These are phyloP conservation scores for Parazoanthus darwini DNA, from an alignment of 92 coral and sea anemone genomes.

Conservation along the genomic window DNA sequence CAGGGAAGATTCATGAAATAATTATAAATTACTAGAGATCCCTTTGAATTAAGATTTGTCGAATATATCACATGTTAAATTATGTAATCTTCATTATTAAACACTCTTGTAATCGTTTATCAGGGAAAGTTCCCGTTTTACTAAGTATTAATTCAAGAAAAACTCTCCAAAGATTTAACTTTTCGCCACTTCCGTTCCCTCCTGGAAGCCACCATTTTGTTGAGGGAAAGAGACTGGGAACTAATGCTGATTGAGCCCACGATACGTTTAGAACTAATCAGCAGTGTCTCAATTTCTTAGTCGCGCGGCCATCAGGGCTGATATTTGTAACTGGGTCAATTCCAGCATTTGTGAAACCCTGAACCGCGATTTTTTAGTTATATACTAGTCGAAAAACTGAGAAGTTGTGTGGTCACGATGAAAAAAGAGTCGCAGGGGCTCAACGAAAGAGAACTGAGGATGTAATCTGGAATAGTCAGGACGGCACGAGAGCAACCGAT, in stretches of 20 bases:
- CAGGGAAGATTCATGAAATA: neutral
- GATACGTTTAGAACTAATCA: neutral
- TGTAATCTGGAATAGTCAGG: neutral
- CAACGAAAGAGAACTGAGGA: neutral
- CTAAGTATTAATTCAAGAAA: neutral
- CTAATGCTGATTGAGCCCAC: neutral
- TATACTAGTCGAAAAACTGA: neutral
- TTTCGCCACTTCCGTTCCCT: neutral
- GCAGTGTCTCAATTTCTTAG: slow-evolving; percentile 14
- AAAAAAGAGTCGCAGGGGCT: neutral
- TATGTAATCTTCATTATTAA: neutral
- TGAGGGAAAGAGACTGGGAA: neutral
- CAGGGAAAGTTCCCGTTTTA: neutral
- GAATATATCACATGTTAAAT: neutral
- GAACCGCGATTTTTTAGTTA: neutral
- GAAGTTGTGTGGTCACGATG: neutral
- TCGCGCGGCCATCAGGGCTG: slow-evolving; percentile 24
- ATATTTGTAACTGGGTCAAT: neutral
- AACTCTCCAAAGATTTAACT: neutral
- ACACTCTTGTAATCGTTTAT: neutral
- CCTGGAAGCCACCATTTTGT: neutral
- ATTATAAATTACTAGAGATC: neutral
- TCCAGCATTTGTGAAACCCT: too few relatives aligned
- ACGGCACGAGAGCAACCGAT: neutral
- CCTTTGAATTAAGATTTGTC: neutral